phyloP scores from a whole-genome alignment of 2,113 vertebrate genomes.

The Psophia crepitans region DNA sequence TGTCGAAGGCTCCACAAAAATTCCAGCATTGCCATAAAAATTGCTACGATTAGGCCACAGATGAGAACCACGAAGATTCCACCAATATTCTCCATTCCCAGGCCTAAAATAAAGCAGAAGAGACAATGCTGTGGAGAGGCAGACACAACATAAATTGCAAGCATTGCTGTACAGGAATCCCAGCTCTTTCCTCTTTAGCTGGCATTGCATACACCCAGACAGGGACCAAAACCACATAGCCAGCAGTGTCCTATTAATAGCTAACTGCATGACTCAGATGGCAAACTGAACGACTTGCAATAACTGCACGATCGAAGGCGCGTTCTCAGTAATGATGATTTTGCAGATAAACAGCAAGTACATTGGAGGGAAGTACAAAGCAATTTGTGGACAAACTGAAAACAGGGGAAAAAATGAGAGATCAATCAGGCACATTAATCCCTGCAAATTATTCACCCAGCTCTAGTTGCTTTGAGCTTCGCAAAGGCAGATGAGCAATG shows the following conservation, averaged over 20 bases:
- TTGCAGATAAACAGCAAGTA: conserved; percentile 50
- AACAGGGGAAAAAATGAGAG: background rate
- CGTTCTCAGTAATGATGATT: conserved; percentile 45
- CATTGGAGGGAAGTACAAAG: background rate
- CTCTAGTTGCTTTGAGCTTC: background rate
- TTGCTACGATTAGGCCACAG: conserved; percentile 95
- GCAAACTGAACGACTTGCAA: conserved; percentile 19
- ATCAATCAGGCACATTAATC: conserved; percentile 15
- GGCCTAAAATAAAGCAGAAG: conserved; percentile 75
- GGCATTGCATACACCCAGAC: background rate
- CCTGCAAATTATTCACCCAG: conserved; percentile 29
- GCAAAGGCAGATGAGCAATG: conserved; percentile 19
- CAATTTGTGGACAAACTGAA: background rate
- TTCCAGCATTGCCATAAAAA: conserved; percentile 98
- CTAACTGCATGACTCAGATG: background rate
- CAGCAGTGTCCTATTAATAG: conserved; percentile 28
- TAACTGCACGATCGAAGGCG: background rate
- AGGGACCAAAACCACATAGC: background rate
- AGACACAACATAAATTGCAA: background rate
- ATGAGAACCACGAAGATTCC: conserved; percentile 99
- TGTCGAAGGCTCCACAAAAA: conserved; percentile 96
- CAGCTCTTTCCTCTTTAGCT: background rate
- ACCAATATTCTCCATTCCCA: conserved; percentile 98
- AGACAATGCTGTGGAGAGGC: background rate
- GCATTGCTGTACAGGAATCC: background rate